phyloP scores from a whole-genome alignment of 53 echinoderm and acorn worm species.

The Zoroaster sp. region DNA sequence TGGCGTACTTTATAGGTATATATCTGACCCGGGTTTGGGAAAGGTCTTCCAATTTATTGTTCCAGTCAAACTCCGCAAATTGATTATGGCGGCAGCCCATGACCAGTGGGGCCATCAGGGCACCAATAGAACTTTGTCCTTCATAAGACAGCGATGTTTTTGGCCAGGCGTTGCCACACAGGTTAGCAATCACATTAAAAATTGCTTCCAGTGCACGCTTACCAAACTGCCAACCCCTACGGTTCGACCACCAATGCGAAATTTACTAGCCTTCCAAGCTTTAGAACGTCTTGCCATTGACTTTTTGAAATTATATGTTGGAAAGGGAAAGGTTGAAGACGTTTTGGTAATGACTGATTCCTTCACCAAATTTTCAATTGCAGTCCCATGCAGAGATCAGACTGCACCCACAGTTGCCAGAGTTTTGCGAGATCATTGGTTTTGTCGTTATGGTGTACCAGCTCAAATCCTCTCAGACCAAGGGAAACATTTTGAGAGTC shows the following conservation, averaged over 20 bases:
- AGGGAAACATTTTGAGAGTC: conserved; percentile 54
- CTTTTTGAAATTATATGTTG: conserved; percentile 21
- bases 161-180: not conserved
- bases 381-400: conserved; percentile 35
- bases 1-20: conserved; percentile 18
- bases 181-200: not conserved
- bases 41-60: conserved; percentile 20
- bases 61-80: not conserved
- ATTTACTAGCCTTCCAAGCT: conserved; percentile 23
- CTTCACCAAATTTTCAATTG: conserved; percentile 4
- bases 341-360: conserved; percentile 40
- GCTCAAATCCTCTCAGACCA: conserved; percentile 60
- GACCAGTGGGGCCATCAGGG: conserved; percentile 54
- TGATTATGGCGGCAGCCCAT: conserved; percentile 3
- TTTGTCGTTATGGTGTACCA: conserved; percentile 52
- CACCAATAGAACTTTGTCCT: not conserved
- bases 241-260: conserved; percentile 34
- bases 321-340: not conserved
- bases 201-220: conserved; percentile 16
- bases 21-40: conserved; percentile 7
- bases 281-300: conserved; percentile 19
- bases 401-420: conserved; percentile 9
- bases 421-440: conserved; percentile 18
- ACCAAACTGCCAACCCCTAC: not conserved
- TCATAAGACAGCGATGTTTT: conserved; percentile 11